Conservation (phyloP, 92 coral and sea anemone species). For the Heteractis magnifica region DNA sequence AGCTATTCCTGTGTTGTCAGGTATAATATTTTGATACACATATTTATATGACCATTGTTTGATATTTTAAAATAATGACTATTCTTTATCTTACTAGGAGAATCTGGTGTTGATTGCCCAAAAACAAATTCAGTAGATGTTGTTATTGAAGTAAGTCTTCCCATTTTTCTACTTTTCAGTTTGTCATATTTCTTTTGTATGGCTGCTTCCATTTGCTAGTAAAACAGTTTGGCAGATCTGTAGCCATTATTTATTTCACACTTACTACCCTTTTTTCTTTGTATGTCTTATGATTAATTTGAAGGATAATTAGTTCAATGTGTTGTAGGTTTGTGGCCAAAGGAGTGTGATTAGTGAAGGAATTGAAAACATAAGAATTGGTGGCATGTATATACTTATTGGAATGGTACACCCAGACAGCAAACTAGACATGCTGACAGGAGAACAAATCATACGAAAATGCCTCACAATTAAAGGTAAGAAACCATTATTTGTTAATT, state of each 20-base stretch:
- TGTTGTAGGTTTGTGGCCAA: slow-evolving; percentile 74
- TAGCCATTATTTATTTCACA: neutral
- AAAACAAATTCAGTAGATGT: slow-evolving; percentile 56
- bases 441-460: slow-evolving; percentile 86
- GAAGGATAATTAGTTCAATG: neutral
- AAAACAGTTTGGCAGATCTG: neutral
- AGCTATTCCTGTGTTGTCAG: slow-evolving; percentile 70
- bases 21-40: slow-evolving; percentile 25
- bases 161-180: neutral
- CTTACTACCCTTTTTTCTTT: neutral
- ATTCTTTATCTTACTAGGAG: neutral
- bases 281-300: no score
- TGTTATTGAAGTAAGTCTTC: slow-evolving; percentile 62
- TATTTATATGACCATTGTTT: neutral
- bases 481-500: neutral
- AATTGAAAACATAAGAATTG: slow-evolving; percentile 67
- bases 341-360: slow-evolving; percentile 79
- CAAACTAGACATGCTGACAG: slow-evolving; percentile 73
- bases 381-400: slow-evolving; percentile 76
- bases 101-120: slow-evolving; percentile 34
- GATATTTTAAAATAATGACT: neutral
- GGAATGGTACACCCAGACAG: slow-evolving; percentile 98
- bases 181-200: neutral
- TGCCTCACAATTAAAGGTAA: slow-evolving; percentile 84
- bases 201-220: neutral